Conservation (phyloP, 2,888 invertebrate genomes). For the Altica lythri region DNA sequence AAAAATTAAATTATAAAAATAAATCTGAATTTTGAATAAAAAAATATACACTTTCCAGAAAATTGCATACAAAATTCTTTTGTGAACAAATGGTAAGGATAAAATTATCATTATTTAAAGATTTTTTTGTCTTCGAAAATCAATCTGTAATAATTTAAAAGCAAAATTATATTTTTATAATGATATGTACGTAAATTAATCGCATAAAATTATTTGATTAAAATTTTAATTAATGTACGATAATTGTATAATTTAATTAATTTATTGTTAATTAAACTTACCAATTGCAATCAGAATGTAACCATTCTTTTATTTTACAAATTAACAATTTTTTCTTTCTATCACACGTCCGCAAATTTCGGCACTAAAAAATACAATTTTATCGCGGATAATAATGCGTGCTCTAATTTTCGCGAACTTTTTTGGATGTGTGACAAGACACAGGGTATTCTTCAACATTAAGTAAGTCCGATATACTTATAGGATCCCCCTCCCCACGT, state of each 20-base stretch:
- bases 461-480: slow-evolving; percentile 51
- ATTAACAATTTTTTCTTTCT: neutral
- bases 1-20: no score
- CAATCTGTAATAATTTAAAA: no score
- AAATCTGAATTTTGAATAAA: no score
- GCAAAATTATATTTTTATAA: no score
- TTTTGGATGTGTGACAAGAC: slow-evolving; percentile 47
- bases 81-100: no score
- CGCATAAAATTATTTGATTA: no score
- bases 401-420: slow-evolving; percentile 9
- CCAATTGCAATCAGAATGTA: neutral
- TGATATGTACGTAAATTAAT: no score
- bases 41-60: no score
- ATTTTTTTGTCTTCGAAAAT: no score
- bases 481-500: slow-evolving; percentile 49
- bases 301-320: neutral
- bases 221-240: no score
- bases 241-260: neutral
- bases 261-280: neutral
- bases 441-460: slow-evolving; percentile 43
- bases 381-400: neutral
- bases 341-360: neutral
- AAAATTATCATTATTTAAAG: no score
- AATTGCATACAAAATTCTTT: no score
- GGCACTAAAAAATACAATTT: neutral